Evolutionary conservation across 2,113 vertebrate genomes (phyloP).

Genomic region (Macquaria ambigua): DNA sequence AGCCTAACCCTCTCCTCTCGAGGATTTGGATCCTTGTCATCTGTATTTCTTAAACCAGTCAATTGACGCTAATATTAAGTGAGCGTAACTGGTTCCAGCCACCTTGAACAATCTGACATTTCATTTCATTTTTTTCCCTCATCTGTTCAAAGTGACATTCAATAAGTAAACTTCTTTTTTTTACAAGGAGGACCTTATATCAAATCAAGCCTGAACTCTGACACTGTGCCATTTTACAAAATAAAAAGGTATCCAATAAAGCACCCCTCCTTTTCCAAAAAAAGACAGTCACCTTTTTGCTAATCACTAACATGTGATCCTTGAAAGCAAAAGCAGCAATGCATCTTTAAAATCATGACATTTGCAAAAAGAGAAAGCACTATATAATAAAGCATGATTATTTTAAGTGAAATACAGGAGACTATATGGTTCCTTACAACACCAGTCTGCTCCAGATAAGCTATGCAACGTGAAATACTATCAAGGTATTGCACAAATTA

Average conservation of each 20-base stretch:
- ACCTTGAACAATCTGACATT: constrained; percentile 65
- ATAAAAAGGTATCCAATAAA: constrained; percentile 6
- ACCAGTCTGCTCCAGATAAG: not conserved
- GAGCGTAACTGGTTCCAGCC: constrained; percentile 62
- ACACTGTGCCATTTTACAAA: constrained; percentile 1
- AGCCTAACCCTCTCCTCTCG: constrained; percentile 58
- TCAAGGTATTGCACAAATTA: not conserved
- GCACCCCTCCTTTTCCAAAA: not conserved
- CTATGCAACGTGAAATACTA: not conserved
- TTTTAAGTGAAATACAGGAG: not conserved
- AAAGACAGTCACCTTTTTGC: not conserved
- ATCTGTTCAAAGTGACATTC: constrained; percentile 54
- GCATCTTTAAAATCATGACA: not conserved
- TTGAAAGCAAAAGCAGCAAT: not conserved
- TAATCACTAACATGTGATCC: not conserved
- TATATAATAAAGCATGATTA: not conserved
- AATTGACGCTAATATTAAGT: constrained; percentile 72
- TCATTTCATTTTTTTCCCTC: constrained; percentile 12
- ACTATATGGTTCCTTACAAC: not conserved
- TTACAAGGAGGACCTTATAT: not conserved
- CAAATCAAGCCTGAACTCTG: not conserved
- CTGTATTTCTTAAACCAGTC: constrained; percentile 70
- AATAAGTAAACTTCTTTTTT: constrained; percentile 33
- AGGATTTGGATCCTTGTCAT: constrained; percentile 71
- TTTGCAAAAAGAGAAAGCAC: not conserved